These are phyloP conservation scores for Poeciliopsis turneri DNA, from an alignment of 2,797 vertebrate genomes.

Conservation along the genomic window DNA sequence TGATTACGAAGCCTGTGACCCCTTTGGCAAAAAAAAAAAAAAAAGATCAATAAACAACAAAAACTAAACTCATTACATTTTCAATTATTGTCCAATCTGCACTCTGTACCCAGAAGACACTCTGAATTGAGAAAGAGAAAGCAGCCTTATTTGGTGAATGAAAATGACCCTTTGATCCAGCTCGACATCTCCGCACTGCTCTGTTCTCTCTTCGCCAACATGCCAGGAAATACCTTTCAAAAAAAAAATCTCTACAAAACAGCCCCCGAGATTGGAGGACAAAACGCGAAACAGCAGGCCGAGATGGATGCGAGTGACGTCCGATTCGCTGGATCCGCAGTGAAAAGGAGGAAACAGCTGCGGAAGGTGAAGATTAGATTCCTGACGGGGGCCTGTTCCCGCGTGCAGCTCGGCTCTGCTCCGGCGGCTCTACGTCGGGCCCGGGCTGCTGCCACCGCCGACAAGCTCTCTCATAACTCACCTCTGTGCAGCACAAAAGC, in stretches of 20 bases:
- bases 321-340: constrained; percentile 36
- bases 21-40: constrained; percentile 15
- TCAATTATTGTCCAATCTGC: constrained; percentile 7
- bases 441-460: constrained; percentile 11
- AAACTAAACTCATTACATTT: constrained; percentile 34
- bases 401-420: constrained; percentile 23
- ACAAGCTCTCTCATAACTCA: constrained; percentile 53
- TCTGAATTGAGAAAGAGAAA: not conserved
- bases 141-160: not conserved
- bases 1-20: constrained; percentile 43
- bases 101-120: not conserved
- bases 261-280: constrained; percentile 15
- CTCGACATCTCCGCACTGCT: constrained; percentile 1
- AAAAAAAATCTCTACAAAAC: constrained; percentile 15
- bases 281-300: constrained; percentile 42
- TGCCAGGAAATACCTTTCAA: constrained; percentile 38
- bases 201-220: constrained; percentile 1
- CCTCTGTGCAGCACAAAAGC: constrained; percentile 11
- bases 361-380: constrained; percentile 75
- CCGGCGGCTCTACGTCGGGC: constrained; percentile 25
- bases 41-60: constrained; percentile 24
- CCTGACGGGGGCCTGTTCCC: constrained; percentile 30
- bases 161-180: not conserved
- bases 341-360: constrained; percentile 80
- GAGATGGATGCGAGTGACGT: constrained; percentile 52